Conservation (phyloP, 2,797 vertebrate species). For the Rousettus madagascariensis region DNA sequence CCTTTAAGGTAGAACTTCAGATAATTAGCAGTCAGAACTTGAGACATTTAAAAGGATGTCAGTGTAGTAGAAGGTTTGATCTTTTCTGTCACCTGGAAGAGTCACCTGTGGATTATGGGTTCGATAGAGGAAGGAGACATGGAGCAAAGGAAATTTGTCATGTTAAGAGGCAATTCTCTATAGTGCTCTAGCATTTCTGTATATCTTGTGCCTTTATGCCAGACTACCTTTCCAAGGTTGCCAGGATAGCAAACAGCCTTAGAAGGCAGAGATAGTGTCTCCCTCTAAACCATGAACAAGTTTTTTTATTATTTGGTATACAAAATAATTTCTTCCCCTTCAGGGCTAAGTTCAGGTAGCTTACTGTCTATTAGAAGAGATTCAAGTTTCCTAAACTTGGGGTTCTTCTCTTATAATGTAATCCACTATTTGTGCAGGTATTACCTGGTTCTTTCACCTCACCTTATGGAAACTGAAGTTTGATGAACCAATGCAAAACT, state of each 20-base stretch:
- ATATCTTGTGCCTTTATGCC: neutral
- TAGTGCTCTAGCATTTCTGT: neutral
- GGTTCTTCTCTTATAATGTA: neutral
- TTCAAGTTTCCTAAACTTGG: neutral
- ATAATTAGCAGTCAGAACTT: neutral
- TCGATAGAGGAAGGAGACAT: neutral
- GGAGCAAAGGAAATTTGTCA: neutral
- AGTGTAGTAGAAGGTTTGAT: neutral
- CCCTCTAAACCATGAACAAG: neutral
- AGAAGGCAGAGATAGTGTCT: neutral
- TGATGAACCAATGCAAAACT: neutral
- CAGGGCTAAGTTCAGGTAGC: neutral
- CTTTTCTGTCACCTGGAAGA: neutral
- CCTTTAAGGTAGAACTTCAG: neutral
- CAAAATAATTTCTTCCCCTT: neutral
- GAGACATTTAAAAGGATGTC: neutral
- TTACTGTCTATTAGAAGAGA: neutral
- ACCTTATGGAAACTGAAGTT: neutral
- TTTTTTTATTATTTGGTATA: neutral
- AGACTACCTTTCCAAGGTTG: neutral
- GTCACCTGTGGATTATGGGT: neutral
- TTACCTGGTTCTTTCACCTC: neutral
- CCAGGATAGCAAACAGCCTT: neutral
- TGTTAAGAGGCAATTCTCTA: neutral
- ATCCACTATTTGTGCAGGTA: neutral